These are phyloP conservation scores for Heliconius congener DNA, from an alignment of 1,140 invertebrate genomes.

Conservation along the genomic window DNA sequence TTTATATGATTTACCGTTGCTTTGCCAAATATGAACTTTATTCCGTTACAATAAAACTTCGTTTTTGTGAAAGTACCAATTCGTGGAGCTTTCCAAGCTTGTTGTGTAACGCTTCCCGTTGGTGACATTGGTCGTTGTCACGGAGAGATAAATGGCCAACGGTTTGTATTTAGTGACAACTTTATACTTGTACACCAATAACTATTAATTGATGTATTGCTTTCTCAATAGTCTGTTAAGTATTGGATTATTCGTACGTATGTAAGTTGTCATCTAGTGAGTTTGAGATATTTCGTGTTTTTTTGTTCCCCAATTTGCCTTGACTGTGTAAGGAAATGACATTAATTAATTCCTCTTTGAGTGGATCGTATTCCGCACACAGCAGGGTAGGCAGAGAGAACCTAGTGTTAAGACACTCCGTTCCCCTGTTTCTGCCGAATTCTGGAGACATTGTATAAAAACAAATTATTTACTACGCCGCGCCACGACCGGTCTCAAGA, in stretches of 20 bases:
- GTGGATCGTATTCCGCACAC: too few species aligned
- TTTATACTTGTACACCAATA: conserved; percentile 53
- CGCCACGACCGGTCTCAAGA: too few species aligned
- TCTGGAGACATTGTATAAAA: too few species aligned
- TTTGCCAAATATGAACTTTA: conserved; percentile 29
- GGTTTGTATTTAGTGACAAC: conserved; percentile 61
- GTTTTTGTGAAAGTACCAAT: conserved; percentile 28
- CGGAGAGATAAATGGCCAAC: conserved; percentile 63
- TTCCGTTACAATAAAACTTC: conserved; percentile 31
- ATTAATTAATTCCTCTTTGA: too few species aligned
- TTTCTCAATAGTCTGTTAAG: not conserved
- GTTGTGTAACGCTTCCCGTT: conserved; percentile 44
- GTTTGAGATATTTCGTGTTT: not conserved
- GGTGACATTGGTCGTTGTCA: conserved; percentile 67
- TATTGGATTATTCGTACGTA: not conserved
- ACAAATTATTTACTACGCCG: too few species aligned
- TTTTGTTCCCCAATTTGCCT: not conserved
- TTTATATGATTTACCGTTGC: conserved; percentile 38
- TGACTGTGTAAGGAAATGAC: too few species aligned
- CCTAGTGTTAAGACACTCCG: too few species aligned
- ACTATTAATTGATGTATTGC: conserved; percentile 32
- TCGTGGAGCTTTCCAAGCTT: conserved; percentile 44
- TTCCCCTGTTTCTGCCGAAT: too few species aligned
- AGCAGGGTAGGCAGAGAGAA: too few species aligned
- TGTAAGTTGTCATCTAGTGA: too few species aligned